Evolutionary conservation across 2,797 vertebrate genomes (phyloP), one percentile per base, ranked within the genome.

Genomic region (Phyllotis vaccarum): DNA sequence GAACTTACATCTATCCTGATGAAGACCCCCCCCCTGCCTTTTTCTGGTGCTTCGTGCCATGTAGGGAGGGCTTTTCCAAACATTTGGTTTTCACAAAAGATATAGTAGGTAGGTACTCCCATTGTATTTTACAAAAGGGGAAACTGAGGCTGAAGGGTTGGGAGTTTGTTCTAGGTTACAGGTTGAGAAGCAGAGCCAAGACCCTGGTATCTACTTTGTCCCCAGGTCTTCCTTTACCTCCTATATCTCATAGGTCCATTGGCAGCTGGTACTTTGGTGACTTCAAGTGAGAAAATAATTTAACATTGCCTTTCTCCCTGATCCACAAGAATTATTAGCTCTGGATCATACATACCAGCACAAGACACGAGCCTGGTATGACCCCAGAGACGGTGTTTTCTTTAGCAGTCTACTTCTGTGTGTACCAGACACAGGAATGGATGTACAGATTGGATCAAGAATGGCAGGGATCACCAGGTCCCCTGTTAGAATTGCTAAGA

Each of bases 201-300:
- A 37, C 24, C 83, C n/a, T n/a, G 6, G 12, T 16, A 1, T n/a
- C 21, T 5, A 1, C 22, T 22, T 49, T 14, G 29, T n/a, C n/a
- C n/a, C n/a, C n/a, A n/a, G n/a, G n/a, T n/a, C n/a, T 17, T 19
- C 37, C 29, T 1, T 1, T 5, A 10, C 14, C 34, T 52, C 60
- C n/a, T 27, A 4, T 4, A 4, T 7, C 2, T 46, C 68, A 4
- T 6, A 17, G n/a, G 6, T n/a, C 31, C 13, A 7, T 11, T n/a
- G 21, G 12, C 12, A 37, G 21, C 43, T 31, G 54, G 72, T 17
- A 37, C 40, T 66, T 37, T 40, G 29, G 17, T 43, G 31, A 78
- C 16, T 92, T 34, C 31, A 40, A 27, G 2, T 13, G 1, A 54
- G 52, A 8, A 34, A 78, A 13, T 31, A 46, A 54, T 68, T 62